Percentiles rank a stretch among this genome's conserved stretches.
Conservation (phyloP, 2,888 invertebrate species). For the Argyresthia albistria region DNA sequence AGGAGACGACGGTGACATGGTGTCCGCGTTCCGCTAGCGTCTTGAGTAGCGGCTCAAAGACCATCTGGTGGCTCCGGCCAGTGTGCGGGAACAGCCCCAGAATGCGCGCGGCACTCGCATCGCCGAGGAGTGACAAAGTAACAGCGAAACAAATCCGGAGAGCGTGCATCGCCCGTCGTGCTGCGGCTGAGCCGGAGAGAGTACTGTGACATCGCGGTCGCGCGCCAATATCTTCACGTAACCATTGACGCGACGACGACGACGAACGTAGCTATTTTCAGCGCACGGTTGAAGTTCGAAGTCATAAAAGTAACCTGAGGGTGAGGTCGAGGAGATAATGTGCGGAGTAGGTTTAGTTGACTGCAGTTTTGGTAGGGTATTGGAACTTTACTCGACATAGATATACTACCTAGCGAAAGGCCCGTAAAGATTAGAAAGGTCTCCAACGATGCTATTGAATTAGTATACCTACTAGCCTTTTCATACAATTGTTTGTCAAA, state of each 20-base stretch:
- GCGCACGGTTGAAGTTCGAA: neutral
- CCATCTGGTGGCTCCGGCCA: constrained; percentile 75
- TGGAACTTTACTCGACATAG: too few species aligned
- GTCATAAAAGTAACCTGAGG: neutral
- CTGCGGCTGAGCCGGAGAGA: constrained; percentile 11
- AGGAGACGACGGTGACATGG: constrained; percentile 72
- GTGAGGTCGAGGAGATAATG: neutral
- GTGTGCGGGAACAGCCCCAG: constrained; percentile 73
- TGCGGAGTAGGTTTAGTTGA: neutral
- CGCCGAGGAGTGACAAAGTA: constrained; percentile 22
- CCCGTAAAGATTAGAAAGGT: too few species aligned
- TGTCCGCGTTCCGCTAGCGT: constrained; percentile 72
- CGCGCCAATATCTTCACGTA: constrained; percentile 2
- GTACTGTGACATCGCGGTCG: neutral
- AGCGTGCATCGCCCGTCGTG: constrained; percentile 33
- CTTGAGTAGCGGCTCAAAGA: constrained; percentile 69
- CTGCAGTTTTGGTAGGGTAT: neutral
- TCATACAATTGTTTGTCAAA: too few species aligned
- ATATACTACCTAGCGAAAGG: too few species aligned
- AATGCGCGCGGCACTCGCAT: constrained; percentile 52
- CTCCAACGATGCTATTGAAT: too few species aligned
- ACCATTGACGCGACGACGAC: neutral
- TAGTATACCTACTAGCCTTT: too few species aligned
- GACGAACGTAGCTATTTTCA: constrained; percentile 3
- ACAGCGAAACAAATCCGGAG: constrained; percentile 15